Percentiles rank a stretch among this genome's conserved stretches.
Conservation (phyloP, 2,888 invertebrate species). For the Crepidodera aurea region DNA sequence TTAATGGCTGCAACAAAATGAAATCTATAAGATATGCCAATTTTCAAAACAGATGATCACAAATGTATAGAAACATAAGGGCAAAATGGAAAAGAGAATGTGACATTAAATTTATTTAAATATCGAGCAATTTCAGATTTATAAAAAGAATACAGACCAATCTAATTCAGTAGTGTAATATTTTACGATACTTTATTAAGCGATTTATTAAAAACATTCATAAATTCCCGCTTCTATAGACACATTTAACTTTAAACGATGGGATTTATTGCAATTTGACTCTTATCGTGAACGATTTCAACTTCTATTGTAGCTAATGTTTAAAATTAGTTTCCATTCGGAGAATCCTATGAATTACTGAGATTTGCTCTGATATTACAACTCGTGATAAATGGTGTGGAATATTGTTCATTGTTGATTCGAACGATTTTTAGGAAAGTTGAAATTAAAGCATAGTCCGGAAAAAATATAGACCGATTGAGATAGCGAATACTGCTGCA, state of each 20-base stretch:
- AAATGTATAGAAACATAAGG: too few species aligned
- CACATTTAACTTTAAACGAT: conserved; percentile 14
- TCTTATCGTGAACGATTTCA: conserved; percentile 14
- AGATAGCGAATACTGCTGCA: too few species aligned
- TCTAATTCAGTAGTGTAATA: neutral
- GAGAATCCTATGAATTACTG: conserved; percentile 15
- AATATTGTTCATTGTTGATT: neutral
- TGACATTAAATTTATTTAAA: too few species aligned
- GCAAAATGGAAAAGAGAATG: too few species aligned
- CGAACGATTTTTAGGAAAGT: neutral
- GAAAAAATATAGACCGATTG: neutral
- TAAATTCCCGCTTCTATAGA: neutral
- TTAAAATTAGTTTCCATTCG: conserved; percentile 20
- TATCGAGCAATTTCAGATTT: too few species aligned
- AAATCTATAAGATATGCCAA: too few species aligned
- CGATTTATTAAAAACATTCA: conserved; percentile 5
- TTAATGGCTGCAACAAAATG: too few species aligned
- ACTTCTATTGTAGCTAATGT: conserved; percentile 17
- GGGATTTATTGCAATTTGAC: conserved; percentile 13
- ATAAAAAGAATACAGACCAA: neutral
- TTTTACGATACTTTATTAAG: neutral
- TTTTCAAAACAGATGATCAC: too few species aligned
- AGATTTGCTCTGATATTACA: conserved; percentile 8
- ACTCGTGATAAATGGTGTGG: conserved; percentile 9
- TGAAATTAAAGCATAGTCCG: neutral